Base-by-base conservation (phyloP, 2,797 vertebrate genomes). In the Xenentodon cancila region DNA sequence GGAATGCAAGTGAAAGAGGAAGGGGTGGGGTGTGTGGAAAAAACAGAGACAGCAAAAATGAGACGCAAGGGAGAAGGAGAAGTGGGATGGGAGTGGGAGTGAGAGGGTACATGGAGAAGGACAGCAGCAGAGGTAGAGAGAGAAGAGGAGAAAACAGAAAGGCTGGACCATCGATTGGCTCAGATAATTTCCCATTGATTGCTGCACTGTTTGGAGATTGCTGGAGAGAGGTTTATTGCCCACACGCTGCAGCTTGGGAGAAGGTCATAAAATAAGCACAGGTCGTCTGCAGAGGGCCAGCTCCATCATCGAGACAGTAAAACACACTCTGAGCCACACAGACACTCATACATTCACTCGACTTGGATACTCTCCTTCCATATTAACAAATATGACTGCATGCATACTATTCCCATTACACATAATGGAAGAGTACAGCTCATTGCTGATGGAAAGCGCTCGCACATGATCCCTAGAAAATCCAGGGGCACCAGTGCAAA, bases 121-220 rank as follows among this genome's bases (percentile, higher is more conserved):
- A 81, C 75, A 79, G 82, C 43, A 13, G 65, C 68, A 75, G 80
- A 74, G 74, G 85, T 53, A n/a, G 77, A 73, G 78, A 86, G 80
- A 76, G 76, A 89, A 18, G n/a, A 22, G 18, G 20, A 48, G 18
- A 46, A 73, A 86, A 85, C 68, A 91, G 81, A 87, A 89, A 91
- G 88, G 88, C 80, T 66, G 84, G 83, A 80, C 57, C 91, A 94
- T 94, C 88, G 92, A 93, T 92, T 87, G 87, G 81, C 86, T 83
- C 80, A 91, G 90, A 94, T 94, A 89, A 93, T 94, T 93, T 92
- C 83, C 89, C 93, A 93, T 93, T 93, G 93, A 94, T 94, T 92
- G 92, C 87, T 89, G 86, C 90, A 88, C 90, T 92, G 91, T 89
- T 92, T 91, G 88, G 91, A 90, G 89, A 90, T 87, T 90, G 92